Evolutionary conservation across 2,888 invertebrate genomes (phyloP).

Genomic region (Trachelus tabidus): DNA sequence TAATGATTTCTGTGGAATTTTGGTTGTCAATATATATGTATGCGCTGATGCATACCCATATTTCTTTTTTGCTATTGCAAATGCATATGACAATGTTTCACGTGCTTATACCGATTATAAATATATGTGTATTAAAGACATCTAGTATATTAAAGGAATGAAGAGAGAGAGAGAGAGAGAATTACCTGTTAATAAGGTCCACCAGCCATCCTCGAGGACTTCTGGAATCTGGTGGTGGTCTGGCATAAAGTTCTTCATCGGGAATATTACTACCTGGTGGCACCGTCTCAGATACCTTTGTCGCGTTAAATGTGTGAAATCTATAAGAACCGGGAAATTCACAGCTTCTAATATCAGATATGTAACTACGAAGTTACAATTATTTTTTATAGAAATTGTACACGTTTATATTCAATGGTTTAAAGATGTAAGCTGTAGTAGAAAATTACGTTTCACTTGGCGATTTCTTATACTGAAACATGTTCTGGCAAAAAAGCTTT

Average conservation of each 20-base stretch:
- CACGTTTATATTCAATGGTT: background rate
- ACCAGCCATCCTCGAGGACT: constrained; percentile 95
- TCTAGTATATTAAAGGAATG: background rate
- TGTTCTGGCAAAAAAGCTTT: background rate
- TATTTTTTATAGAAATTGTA: background rate
- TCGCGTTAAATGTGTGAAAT: constrained; percentile 88
- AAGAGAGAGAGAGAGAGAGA: constrained; percentile 28
- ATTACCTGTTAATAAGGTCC: constrained; percentile 88
- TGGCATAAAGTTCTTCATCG: constrained; percentile 80
- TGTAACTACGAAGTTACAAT: background rate
- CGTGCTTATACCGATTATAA: background rate
- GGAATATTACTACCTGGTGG: constrained; percentile 72
- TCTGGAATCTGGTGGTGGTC: constrained; percentile 82
- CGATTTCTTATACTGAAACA: background rate
- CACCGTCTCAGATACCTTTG: constrained; percentile 79
- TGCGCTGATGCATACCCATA: too few relatives aligned
- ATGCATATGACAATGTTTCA: background rate
- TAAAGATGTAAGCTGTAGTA: background rate
- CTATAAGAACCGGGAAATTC: constrained; percentile 60
- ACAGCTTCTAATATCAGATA: background rate
- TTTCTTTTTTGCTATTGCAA: too few relatives aligned
- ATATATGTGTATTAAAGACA: background rate
- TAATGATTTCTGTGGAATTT: background rate
- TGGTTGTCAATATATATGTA: too few relatives aligned
- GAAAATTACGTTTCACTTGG: background rate